Percentiles rank a stretch among this genome's conserved stretches.
Evolutionary conservation across 64 coral and sea anemone species (phyloP).

Genomic region (Stichodactyla helianthus): DNA sequence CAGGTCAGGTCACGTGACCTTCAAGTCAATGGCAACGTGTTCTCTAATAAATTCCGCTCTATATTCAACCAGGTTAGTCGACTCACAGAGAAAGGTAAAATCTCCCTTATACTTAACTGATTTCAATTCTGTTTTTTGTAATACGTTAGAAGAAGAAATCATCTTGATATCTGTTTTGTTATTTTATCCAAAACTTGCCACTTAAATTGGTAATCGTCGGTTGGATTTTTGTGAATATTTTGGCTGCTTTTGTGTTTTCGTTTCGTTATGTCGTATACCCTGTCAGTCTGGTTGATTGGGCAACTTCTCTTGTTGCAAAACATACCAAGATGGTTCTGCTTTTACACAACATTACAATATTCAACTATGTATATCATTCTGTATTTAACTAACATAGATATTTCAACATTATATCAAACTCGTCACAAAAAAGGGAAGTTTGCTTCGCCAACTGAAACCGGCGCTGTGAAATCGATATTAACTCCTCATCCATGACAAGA

Average conservation of each 20-base stretch:
- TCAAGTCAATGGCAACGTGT: constrained; percentile 26
- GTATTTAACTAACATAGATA: background rate
- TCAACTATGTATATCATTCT: background rate
- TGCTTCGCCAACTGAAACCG: background rate
- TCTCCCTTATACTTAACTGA: background rate
- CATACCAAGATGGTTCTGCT: background rate
- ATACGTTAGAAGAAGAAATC: constrained; percentile 10
- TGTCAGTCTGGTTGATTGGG: constrained; percentile 22
- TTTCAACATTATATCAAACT: background rate
- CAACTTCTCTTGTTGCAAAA: constrained; percentile 25
- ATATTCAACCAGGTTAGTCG: constrained; percentile 17
- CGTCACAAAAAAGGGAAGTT: background rate
- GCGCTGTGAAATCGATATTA: constrained; percentile 13
- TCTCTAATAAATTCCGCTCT: constrained; percentile 12
- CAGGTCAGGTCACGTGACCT: constrained; percentile 26
- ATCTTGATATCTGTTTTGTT: constrained; percentile 1
- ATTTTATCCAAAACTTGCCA: background rate
- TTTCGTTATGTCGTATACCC: constrained; percentile 15
- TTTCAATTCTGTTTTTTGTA: constrained; percentile 16
- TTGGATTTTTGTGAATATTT: constrained; percentile 1
- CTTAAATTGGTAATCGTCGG: background rate
- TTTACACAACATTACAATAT: background rate
- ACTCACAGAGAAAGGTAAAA: constrained; percentile 13
- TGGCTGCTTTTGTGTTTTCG: constrained; percentile 8
- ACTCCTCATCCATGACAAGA: constrained; percentile 6